Conservation (phyloP, 2,797 vertebrate genomes). For the Cuculus canorus region DNA sequence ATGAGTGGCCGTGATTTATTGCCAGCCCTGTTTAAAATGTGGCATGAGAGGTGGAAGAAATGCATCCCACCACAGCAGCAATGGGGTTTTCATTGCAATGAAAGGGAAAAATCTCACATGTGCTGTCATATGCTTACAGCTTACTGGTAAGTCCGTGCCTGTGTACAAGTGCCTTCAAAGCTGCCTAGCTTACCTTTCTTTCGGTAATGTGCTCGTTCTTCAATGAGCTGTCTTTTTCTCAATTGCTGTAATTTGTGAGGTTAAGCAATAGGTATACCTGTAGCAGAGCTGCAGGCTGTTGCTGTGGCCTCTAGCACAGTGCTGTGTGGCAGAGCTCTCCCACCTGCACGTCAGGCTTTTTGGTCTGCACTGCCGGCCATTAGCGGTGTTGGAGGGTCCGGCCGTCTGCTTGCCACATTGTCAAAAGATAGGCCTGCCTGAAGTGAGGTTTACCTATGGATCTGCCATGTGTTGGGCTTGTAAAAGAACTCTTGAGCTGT, state of each 20-base stretch:
- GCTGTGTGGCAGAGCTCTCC: not conserved
- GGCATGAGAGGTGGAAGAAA: not conserved
- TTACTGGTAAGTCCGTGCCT: not conserved
- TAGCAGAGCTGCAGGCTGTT: not conserved
- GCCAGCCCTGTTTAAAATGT: not conserved
- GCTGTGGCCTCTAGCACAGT: not conserved
- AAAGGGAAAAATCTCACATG: not conserved
- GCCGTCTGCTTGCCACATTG: not conserved
- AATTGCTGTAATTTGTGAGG: not conserved
- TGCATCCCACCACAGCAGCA: rapidly evolving
- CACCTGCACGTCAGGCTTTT: rapidly evolving
- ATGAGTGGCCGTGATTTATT: not conserved
- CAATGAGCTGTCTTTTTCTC: not conserved
- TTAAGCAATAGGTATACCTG: not conserved
- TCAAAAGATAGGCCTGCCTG: not conserved
- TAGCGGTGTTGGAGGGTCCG: not conserved
- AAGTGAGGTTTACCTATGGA: not conserved
- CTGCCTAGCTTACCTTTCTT: not conserved
- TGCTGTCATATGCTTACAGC: rapidly evolving
- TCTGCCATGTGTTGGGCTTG: not conserved
- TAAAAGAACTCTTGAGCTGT: constrained; percentile 1
- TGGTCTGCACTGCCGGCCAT: not conserved
- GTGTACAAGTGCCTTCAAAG: not conserved
- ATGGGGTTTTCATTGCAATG: rapidly evolving
- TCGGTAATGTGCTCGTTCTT: not conserved